Evolutionary conservation across 2,888 invertebrate genomes (phyloP), one percentile per base, ranked within the genome.

Genomic region (Zygothrica quintamaculata): DNA sequence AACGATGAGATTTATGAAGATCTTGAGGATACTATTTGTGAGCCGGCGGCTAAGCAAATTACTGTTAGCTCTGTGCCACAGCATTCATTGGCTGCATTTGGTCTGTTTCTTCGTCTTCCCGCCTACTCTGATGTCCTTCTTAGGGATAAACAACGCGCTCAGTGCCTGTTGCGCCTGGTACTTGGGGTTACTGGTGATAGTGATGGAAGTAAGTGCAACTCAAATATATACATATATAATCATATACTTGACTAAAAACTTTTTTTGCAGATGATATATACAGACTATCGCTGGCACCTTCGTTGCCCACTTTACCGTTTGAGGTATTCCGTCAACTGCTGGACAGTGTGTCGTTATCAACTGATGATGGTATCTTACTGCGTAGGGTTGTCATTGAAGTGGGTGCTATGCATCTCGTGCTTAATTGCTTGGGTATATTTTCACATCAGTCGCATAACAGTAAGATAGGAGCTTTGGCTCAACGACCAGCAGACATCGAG

Each of bases 121-220:
- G 96, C 97, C 1, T 98, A 98, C 90, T 97, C 98, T 0, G 97
- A 96, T 89, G 96, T 97, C 37, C 91, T 98, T 67, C 92, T 98
- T 18, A 94, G 94, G 74, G 96, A 97, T 90, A 95, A 96, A 80
- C 93, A 96, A 73, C 94, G 95, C 67, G 98, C 98, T 0, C 95
- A 96, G 84, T 97, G 96, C 89, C 92, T 98, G 65, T 92, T 98
- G 69, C 92, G 98, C 3, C 92, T 98, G 46, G 95, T 97, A 29
- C 92, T 98, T 13, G 98, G 98, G 15, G 97, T 97, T 4, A 95
- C 96, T 1, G 97, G 97, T 84, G 97, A 98, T 88, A 97, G 97
- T 42, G 97, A 97, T 91, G 97, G 97, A 89, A 95, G 95, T 95
- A 84, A 92, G 93, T 72, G 1, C 4, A 26, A 1, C 13, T 9